Conservation (phyloP, 2,888 invertebrate species). For the Athalia rosae region DNA sequence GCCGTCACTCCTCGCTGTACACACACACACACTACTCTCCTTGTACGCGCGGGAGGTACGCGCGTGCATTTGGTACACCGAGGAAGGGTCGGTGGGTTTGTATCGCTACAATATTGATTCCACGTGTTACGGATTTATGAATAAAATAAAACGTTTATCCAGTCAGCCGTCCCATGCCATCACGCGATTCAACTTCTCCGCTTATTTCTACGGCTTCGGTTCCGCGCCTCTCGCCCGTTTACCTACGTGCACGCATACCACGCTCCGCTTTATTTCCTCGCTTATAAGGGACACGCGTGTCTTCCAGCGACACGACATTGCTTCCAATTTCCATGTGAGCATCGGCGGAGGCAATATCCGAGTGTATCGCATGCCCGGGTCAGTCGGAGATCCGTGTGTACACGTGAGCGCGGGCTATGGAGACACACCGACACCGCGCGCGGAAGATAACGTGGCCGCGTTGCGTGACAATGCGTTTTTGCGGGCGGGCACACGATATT, state of each 20-base stretch:
- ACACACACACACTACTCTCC: too few species aligned
- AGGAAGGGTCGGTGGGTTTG: too few species aligned
- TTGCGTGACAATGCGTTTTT: slow-evolving; percentile 61
- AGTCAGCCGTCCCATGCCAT: slow-evolving; percentile 37
- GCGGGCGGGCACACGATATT: slow-evolving; percentile 58
- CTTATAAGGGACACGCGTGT: slow-evolving; percentile 4
- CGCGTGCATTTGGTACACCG: too few species aligned
- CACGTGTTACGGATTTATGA: slow-evolving; percentile 61
- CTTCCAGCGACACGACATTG: background rate
- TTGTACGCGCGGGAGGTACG: too few species aligned
- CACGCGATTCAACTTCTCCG: slow-evolving; percentile 9
- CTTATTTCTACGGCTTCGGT: background rate
- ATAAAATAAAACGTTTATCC: slow-evolving; percentile 67
- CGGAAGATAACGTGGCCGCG: background rate
- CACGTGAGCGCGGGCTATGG: background rate
- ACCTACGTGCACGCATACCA: background rate
- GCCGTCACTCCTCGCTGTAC: too few species aligned
- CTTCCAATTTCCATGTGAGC: too few species aligned
- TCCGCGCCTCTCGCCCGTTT: too few species aligned
- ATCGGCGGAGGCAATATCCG: background rate
- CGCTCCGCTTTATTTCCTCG: slow-evolving; percentile 16
- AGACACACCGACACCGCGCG: background rate
- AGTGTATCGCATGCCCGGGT: background rate
- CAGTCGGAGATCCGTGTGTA: too few species aligned
- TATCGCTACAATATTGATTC: slow-evolving; percentile 61